phyloP scores from a whole-genome alignment of 2,797 vertebrate species.

The Micromesistius poutassou region DNA sequence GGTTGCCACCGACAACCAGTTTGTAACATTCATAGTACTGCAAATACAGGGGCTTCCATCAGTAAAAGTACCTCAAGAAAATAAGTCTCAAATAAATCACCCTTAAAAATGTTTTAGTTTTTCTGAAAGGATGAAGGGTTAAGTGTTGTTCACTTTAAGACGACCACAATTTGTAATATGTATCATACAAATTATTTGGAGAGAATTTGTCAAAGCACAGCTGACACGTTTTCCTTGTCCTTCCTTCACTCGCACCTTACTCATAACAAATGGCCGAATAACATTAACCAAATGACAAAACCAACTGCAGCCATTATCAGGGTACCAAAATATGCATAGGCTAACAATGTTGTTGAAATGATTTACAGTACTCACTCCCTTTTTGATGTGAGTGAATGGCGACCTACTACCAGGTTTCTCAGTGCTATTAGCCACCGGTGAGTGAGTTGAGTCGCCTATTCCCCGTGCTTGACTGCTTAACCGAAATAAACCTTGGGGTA shows the following conservation, averaged over 20 bases:
- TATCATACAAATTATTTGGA: neutral
- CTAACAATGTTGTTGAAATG: constrained; percentile 38
- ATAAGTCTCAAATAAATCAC: neutral
- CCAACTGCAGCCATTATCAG: constrained; percentile 17
- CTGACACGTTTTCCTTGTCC: neutral
- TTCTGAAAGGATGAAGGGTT: neutral
- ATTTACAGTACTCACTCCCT: constrained; percentile 43
- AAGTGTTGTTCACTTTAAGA: neutral
- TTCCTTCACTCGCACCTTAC: neutral
- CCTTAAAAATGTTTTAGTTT: neutral
- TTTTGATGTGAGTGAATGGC: constrained; percentile 66
- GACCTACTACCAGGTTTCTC: constrained; percentile 63
- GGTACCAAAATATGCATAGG: neutral
- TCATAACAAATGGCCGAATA: neutral
- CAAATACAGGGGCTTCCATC: too few species aligned
- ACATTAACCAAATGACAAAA: constrained; percentile 20
- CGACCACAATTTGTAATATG: neutral
- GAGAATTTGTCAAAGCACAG: neutral
- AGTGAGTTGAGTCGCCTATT: constrained; percentile 71
- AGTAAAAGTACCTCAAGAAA: neutral
- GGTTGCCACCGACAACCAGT: too few species aligned
- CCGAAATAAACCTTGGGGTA: constrained; percentile 79
- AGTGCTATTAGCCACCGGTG: constrained; percentile 69
- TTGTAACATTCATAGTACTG: too few species aligned
- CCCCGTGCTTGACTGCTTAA: constrained; percentile 74